Conservation (phyloP, 2,888 invertebrate genomes). For the Rhogogaster chlorosoma region DNA sequence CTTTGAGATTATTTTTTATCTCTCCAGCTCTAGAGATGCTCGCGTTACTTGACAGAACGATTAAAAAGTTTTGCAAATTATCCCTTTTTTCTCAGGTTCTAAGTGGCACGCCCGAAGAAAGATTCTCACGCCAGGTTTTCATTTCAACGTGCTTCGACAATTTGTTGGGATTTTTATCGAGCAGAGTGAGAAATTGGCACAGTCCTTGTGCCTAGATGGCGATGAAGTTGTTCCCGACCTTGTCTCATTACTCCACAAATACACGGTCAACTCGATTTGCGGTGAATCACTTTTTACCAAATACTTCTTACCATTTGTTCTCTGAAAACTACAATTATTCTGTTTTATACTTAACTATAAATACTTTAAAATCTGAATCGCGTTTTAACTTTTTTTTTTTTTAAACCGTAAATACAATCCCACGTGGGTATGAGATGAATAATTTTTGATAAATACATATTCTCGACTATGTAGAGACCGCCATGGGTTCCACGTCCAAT, state of each 20-base stretch:
- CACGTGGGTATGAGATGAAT: background rate
- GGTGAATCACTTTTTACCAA: slow-evolving; percentile 76
- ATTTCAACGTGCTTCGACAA: slow-evolving; percentile 81
- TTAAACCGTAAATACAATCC: background rate
- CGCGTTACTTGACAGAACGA: too few relatives aligned
- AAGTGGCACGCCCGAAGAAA: slow-evolving; percentile 84
- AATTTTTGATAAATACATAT: slow-evolving; percentile 57
- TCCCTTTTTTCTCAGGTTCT: slow-evolving; percentile 72
- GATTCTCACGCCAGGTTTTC: slow-evolving; percentile 83
- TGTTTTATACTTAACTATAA: too few relatives aligned
- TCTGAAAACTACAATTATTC: too few relatives aligned
- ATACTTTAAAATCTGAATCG: too few relatives aligned
- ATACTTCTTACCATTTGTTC: background rate
- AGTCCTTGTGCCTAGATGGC: slow-evolving; percentile 66
- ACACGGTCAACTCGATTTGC: slow-evolving; percentile 84
- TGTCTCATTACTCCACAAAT: slow-evolving; percentile 80
- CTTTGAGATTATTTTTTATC: background rate
- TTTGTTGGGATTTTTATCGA: slow-evolving; percentile 76
- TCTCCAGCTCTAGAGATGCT: too few relatives aligned
- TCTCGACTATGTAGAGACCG: slow-evolving; percentile 78
- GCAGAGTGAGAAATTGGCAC: slow-evolving; percentile 74
- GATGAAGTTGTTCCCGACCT: slow-evolving; percentile 78
- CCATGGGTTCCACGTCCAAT: slow-evolving; percentile 85
- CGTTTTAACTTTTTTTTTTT: too few relatives aligned
- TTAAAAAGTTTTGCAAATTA: too few relatives aligned